Evolutionary conservation across 2,797 vertebrate genomes (phyloP).

Genomic region (Anabacerthia variegaticeps): DNA sequence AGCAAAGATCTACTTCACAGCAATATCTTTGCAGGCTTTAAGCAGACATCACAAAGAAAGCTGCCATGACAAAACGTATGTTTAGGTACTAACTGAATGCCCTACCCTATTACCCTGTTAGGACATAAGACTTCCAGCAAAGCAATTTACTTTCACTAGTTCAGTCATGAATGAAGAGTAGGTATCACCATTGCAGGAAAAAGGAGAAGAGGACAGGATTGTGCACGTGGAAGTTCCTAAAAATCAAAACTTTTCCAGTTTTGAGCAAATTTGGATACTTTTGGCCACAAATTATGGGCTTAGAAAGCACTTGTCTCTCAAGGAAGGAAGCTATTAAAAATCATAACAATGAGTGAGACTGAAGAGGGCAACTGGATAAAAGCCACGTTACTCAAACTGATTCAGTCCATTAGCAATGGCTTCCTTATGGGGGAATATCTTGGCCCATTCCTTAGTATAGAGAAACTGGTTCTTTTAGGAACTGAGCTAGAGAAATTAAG

Average conservation of each 20-base stretch:
- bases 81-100: neutral
- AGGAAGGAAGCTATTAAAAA: neutral
- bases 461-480: neutral
- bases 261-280: neutral
- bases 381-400: neutral
- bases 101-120: neutral
- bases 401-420: neutral
- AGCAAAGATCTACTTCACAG: neutral
- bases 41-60: neutral
- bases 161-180: neutral
- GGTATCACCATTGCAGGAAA: neutral
- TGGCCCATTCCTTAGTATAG: neutral
- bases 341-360: neutral
- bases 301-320: neutral
- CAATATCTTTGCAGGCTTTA: neutral
- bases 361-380: neutral
- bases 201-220: rapidly evolving
- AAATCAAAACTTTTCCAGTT: neutral
- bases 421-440: rapidly evolving
- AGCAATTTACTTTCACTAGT: neutral
- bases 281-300: neutral
- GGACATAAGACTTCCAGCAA: neutral
- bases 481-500: neutral
- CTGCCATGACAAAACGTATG: neutral
- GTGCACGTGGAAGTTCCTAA: neutral